Evolutionary conservation across 1,140 invertebrate genomes (phyloP).

Genomic region (Zaprionus taronus): DNA sequence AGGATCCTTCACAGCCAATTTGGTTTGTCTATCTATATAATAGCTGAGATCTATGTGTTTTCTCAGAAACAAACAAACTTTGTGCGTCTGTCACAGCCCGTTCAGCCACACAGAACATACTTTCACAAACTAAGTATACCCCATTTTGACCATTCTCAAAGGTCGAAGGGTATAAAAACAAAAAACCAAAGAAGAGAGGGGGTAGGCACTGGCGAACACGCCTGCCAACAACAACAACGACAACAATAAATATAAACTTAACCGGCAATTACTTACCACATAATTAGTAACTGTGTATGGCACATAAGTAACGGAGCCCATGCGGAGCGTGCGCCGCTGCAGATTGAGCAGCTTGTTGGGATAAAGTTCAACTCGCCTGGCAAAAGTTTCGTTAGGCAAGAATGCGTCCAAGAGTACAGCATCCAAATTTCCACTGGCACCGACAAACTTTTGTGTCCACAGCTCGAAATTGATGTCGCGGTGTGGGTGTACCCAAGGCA

Average conservation of each 20-base stretch:
- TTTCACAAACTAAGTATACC: no score
- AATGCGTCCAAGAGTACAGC: conserved; percentile 74
- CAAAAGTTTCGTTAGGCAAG: conserved; percentile 81
- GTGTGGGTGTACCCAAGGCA: conserved; percentile 31
- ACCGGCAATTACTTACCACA: conserved; percentile 84
- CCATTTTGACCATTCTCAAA: not conserved
- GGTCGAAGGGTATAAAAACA: no score
- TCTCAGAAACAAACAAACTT: no score
- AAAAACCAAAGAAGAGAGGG: not conserved
- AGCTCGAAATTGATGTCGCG: conserved; percentile 83
- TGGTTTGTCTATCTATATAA: no score
- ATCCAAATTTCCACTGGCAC: conserved; percentile 79
- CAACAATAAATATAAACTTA: conserved; percentile 82
- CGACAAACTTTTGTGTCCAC: conserved; percentile 84
- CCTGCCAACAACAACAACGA: conserved; percentile 7
- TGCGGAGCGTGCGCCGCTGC: conserved; percentile 62
- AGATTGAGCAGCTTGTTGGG: conserved; percentile 82
- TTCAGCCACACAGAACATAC: no score
- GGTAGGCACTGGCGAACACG: not conserved
- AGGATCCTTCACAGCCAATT: no score
- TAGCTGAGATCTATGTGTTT: no score
- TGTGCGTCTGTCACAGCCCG: no score
- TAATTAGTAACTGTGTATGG: conserved; percentile 84
- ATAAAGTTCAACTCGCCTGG: conserved; percentile 75
- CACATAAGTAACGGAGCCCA: conserved; percentile 81